These are phyloP conservation scores for Campopleginae sp. DNA, from an alignment of 2,888 invertebrate species.

Conservation along the genomic window DNA sequence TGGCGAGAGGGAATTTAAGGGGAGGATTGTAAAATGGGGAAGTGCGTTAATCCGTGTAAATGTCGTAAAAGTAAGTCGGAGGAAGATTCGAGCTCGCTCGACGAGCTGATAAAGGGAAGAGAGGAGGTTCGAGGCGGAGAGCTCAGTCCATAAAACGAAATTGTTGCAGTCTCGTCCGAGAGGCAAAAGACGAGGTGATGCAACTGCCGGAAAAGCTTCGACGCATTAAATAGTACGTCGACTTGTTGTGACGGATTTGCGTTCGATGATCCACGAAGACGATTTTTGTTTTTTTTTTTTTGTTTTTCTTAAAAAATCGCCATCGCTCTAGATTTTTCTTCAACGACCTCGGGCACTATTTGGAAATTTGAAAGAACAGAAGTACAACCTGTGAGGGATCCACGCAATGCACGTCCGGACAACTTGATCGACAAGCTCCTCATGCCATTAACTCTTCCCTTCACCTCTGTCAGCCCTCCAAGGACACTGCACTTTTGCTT, in stretches of 20 bases:
- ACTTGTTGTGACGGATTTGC: constrained; percentile 11
- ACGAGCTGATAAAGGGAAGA: constrained; percentile 43
- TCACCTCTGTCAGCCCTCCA: constrained; percentile 41
- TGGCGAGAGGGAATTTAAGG: constrained; percentile 43
- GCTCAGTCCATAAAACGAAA: constrained; percentile 78
- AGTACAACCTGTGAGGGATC: constrained; percentile 21
- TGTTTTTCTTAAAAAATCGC: constrained; percentile 3
- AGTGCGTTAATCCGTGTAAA: constrained; percentile 80
- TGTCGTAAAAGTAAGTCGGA: constrained; percentile 76
- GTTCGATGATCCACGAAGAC: constrained; percentile 4
- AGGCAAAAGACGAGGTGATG: constrained; percentile 53
- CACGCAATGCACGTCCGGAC: constrained; percentile 46
- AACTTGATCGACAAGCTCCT: constrained; percentile 61
- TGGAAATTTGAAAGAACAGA: constrained; percentile 56
- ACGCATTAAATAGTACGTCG: constrained; percentile 3
- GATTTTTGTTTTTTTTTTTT: too few relatives aligned
- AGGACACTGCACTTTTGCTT: constrained; percentile 14
- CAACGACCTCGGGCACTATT: constrained; percentile 5
- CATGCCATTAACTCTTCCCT: constrained; percentile 58
- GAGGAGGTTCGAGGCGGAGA: constrained; percentile 43
- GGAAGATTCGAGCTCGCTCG: constrained; percentile 26
- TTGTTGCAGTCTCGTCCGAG: constrained; percentile 74
- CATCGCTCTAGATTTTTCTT: constrained; percentile 24
- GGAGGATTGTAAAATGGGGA: constrained; percentile 74
- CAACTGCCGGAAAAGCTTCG: constrained; percentile 62